A percentile compares a stretch with the other conserved stretches of the same genome.
phyloP scores from a whole-genome alignment of 2,888 invertebrate species.

The Pristionchus mayeri region DNA sequence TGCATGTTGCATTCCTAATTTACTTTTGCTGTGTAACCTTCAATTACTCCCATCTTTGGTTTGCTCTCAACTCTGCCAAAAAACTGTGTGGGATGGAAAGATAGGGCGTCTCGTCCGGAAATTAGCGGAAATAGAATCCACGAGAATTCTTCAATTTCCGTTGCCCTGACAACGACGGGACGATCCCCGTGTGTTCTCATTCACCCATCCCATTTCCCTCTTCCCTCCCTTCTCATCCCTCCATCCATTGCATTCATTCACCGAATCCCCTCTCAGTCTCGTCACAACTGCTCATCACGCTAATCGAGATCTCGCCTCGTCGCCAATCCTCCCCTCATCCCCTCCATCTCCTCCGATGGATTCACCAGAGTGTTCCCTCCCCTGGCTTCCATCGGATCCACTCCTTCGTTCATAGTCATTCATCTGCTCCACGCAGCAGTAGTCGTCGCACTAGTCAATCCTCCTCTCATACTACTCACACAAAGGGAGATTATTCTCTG shows the following conservation, averaged over 20 bases:
- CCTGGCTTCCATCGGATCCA: not conserved
- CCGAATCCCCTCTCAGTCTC: not conserved
- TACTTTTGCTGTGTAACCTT: not conserved
- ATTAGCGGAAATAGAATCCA: not conserved
- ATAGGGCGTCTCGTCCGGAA: not conserved
- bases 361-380: not conserved
- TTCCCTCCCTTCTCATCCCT: not conserved
- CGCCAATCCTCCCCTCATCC: conserved; percentile 1
- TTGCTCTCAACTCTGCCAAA: conserved; percentile 1
- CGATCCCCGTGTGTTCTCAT: conserved; percentile 25
- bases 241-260: not conserved
- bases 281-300: conserved; percentile 2
- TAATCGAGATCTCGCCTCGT: conserved; percentile 8
- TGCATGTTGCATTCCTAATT: not conserved
- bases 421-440: not conserved
- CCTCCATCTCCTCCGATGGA: conserved; percentile 12
- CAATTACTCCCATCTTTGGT: not conserved
- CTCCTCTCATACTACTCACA: not conserved
- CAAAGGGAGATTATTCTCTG: not conserved
- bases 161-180: not conserved
- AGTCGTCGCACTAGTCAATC: not conserved
- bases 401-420: not conserved
- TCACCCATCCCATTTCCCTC: conserved; percentile 1
- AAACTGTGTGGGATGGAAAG: not conserved
- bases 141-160: conserved; percentile 17